A percentile compares a stretch with the other conserved stretches of the same genome.
Conservation (phyloP, 2,797 vertebrate species). For the Anguilla megastoma region DNA sequence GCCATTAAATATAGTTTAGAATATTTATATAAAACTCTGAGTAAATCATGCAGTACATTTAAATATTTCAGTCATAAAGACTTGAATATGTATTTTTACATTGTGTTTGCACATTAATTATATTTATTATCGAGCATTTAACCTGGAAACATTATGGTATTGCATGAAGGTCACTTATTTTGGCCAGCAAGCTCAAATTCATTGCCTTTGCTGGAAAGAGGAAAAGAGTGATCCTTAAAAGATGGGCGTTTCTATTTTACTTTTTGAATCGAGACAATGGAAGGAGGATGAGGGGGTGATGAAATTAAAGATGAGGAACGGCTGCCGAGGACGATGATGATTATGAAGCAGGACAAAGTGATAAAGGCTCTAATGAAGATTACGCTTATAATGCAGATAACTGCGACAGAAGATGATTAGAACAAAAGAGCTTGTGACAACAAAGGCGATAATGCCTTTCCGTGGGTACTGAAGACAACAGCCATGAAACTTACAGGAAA, state of each 20-base stretch:
- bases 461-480: background rate
- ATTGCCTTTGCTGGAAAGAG: background rate
- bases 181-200: background rate
- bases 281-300: background rate
- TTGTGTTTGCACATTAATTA: background rate
- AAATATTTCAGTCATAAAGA: slow-evolving; percentile 13
- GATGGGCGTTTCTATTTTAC: background rate
- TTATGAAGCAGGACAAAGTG: background rate
- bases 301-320: background rate
- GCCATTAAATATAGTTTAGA: background rate
- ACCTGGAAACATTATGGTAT: background rate
- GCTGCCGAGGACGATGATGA: background rate
- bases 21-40: background rate
- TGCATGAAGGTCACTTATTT: background rate
- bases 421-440: background rate
- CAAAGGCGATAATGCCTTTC: background rate
- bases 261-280: background rate
- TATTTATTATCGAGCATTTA: background rate
- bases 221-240: background rate
- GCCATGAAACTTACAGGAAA: background rate
- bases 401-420: background rate
- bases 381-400: background rate
- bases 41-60: background rate
- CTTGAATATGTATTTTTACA: background rate
- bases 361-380: background rate